A percentile compares a stretch with the other conserved stretches of the same genome.
Conservation (phyloP, 2,888 invertebrate species). For the Drosophila melanosoma region DNA sequence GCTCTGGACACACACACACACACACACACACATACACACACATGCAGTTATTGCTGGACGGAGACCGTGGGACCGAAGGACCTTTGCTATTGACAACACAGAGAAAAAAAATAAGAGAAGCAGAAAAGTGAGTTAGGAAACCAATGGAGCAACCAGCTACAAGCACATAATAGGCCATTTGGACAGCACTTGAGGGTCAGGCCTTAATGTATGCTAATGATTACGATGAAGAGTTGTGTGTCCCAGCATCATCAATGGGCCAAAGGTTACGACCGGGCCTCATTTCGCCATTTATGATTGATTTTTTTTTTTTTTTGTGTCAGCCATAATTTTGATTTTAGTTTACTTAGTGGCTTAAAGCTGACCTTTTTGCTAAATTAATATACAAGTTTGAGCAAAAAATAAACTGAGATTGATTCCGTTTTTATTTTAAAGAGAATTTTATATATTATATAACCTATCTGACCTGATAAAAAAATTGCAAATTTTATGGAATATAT, state of each 20-base stretch:
- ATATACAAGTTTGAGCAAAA: not conserved
- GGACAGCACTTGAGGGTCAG: conserved; percentile 72
- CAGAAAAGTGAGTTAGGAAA: conserved; percentile 52
- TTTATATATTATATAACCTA: too few relatives aligned
- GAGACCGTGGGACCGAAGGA: conserved; percentile 43
- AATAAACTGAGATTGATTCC: not conserved
- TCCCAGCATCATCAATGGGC: conserved; percentile 41
- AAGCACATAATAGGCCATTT: conserved; percentile 75
- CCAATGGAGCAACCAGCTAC: conserved; percentile 64
- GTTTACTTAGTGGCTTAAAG: conserved; percentile 26
- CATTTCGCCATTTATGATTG: conserved; percentile 38
- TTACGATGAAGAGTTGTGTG: conserved; percentile 60
- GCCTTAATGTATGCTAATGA: conserved; percentile 75
- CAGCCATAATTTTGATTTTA: conserved; percentile 30
- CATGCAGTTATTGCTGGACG: conserved; percentile 30
- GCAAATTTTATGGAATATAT: too few relatives aligned
- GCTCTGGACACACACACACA: conserved; percentile 37
- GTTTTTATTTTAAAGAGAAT: not conserved
- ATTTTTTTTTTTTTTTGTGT: conserved; percentile 13
- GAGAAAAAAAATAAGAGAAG: conserved; percentile 2
- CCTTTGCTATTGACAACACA: conserved; percentile 43
- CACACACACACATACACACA: conserved; percentile 5
- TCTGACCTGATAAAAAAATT: too few relatives aligned
- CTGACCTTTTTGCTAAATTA: not conserved
- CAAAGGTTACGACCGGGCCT: conserved; percentile 34